Conservation (phyloP, 2,888 invertebrate genomes). For the Scaptomyza cyrtandrae region DNA sequence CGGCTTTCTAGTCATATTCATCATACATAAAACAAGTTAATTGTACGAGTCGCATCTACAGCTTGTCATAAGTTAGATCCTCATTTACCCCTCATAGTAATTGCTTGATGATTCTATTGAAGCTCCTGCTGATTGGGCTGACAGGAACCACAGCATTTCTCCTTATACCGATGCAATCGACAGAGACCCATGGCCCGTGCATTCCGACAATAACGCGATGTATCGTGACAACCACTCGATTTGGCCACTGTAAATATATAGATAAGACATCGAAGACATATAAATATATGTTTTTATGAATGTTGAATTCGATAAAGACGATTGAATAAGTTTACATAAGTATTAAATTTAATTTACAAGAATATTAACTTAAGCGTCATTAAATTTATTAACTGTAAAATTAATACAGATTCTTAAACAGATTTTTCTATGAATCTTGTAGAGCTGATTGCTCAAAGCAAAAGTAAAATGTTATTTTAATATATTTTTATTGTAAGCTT, state of each 20-base stretch:
- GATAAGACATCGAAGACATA: too few species aligned
- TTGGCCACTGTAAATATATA: conserved; percentile 35
- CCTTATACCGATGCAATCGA: conserved; percentile 91
- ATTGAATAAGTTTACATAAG: background rate
- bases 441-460: too few species aligned
- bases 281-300: too few species aligned
- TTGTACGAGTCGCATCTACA: conserved; percentile 27
- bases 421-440: too few species aligned
- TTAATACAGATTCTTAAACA: too few species aligned
- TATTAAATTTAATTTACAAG: background rate
- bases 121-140: conserved; percentile 61
- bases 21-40: conserved; percentile 26
- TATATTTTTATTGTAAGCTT: too few species aligned
- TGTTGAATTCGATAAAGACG: too few species aligned
- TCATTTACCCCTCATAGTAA: conserved; percentile 56
- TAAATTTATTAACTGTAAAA: background rate
- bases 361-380: too few species aligned
- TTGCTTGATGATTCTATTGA: conserved; percentile 64
- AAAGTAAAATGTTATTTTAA: too few species aligned
- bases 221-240: conserved; percentile 88
- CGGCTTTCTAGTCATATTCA: conserved; percentile 24
- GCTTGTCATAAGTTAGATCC: conserved; percentile 39
- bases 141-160: conserved; percentile 95
- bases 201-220: conserved; percentile 93
- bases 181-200: conserved; percentile 95